Evolutionary conservation across 2,113 vertebrate species (phyloP), one percentile per base, ranked within the genome.

Genomic region (Carassius gibelio): DNA sequence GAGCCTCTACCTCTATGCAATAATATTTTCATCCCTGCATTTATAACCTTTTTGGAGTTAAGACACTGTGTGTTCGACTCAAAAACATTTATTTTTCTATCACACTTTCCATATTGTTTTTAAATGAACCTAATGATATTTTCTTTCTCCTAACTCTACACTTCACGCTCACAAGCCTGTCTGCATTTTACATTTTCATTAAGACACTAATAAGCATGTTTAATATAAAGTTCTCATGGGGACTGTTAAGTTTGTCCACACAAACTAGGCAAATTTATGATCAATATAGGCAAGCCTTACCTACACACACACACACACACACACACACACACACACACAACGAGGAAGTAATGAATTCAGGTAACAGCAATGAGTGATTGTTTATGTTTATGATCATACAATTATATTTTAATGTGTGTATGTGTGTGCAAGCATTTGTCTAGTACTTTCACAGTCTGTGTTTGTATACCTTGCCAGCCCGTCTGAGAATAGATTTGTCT

Each of bases 401-500:
- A 9, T 61, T 61, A 61, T 19, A n/a, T 61, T 21, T 59, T 9
- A 59, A 8, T 48, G 45, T 48, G 10, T 57, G 26, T 69, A 26
- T 76, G 23, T 81, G 82, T 61, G 62, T 26, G n/a, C 78, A 57
- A n/a, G 17, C 30, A 23, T 86, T n/a, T 86, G 26, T 81, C 57
- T 74, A 75, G 14, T 48, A 81, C 88, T 83, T 84, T 78, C 77
- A 84, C 78, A 86, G 88, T 89, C 88, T 86, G 89, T 61, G 87
- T 87, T 93, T 90, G 90, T 92, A 92, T 77, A 34, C 64, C 52
- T 80, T 66, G 90, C 86, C 89, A 91, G 85, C 76, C 87, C 89
- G 91, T 91, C 91, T 92, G 89, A 90, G 90, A 57, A 59, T 88
- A 88, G 90, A 90, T 90, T 88, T 8, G 61, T 91, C 92, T 90